Evolutionary conservation across 1,140 invertebrate genomes (phyloP).

Genomic region (Pseudomyrmex concolor): DNA sequence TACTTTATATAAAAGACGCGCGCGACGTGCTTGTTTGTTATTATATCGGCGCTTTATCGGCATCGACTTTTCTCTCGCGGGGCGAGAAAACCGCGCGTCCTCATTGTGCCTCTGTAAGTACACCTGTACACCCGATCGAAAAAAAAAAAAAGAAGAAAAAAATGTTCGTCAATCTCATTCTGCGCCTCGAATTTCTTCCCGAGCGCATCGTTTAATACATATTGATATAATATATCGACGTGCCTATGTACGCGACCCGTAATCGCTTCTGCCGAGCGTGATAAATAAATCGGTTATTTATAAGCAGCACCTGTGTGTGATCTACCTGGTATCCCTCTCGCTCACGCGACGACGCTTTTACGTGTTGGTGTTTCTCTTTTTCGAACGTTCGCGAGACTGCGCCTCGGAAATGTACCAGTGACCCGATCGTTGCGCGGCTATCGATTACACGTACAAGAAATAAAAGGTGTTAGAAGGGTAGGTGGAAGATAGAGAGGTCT

Average conservation of each 20-base stretch:
- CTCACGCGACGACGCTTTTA: neutral
- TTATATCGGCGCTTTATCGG: conserved; percentile 28
- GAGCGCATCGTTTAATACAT: conserved; percentile 45
- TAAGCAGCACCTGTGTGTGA: conserved; percentile 49
- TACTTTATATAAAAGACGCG: conserved; percentile 16
- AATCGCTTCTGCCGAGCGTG: conserved; percentile 19
- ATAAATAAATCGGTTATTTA: conserved; percentile 69
- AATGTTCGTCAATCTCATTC: conserved; percentile 30
- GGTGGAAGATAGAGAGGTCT: conserved; percentile 4
- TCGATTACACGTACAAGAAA: conserved; percentile 69
- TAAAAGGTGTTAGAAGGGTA: conserved; percentile 63
- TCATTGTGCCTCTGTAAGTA: conserved; percentile 19
- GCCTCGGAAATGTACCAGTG: conserved; percentile 66
- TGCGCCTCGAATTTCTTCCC: conserved; percentile 44
- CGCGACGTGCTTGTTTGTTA: conserved; percentile 33
- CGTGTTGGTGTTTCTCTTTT: neutral
- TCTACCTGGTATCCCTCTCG: conserved; percentile 25
- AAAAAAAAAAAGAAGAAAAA: conserved; percentile 40
- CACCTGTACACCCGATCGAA: conserved; percentile 22
- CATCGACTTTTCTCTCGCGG: conserved; percentile 40
- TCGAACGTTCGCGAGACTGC: conserved; percentile 25
- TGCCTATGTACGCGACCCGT: conserved; percentile 17
- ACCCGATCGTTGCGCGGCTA: conserved; percentile 64
- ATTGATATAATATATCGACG: neutral
- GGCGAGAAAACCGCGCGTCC: neutral